Evolutionary conservation across 2,113 vertebrate species (phyloP).

Genomic region (Athene noctua): DNA sequence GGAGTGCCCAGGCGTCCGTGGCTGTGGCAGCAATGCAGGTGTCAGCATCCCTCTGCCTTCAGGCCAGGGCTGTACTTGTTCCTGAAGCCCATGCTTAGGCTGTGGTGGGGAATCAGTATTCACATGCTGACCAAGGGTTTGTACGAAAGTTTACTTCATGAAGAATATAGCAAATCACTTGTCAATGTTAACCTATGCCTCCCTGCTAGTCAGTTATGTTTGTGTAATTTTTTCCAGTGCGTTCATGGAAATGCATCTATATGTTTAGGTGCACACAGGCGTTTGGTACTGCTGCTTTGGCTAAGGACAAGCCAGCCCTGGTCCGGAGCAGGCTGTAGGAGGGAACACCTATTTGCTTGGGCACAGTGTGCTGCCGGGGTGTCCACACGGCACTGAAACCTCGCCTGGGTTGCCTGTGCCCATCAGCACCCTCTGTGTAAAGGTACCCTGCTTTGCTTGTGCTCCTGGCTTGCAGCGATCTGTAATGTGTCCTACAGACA

Average conservation of each 20-base stretch:
- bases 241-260: not conserved
- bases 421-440: not conserved
- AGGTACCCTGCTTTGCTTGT: not conserved
- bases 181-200: not conserved
- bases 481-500: not conserved
- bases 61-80: not conserved
- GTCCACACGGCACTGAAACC: not conserved
- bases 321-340: not conserved
- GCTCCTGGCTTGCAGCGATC: not conserved
- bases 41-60: not conserved
- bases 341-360: not conserved
- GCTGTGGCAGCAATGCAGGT: not conserved
- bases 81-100: not conserved
- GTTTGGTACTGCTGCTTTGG: not conserved
- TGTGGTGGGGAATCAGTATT: not conserved
- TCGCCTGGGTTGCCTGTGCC: not conserved
- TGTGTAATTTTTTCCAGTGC: not conserved
- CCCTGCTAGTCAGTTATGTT: not conserved
- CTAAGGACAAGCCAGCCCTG: not conserved
- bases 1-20: fast-evolving
- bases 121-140: not conserved
- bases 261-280: not conserved
- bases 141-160: not conserved
- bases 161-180: not conserved
- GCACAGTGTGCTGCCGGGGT: not conserved